Percentiles rank a stretch among this genome's conserved stretches.
phyloP scores from a whole-genome alignment of 2,888 invertebrate species.

The Caenorhabditis drosophilae region DNA sequence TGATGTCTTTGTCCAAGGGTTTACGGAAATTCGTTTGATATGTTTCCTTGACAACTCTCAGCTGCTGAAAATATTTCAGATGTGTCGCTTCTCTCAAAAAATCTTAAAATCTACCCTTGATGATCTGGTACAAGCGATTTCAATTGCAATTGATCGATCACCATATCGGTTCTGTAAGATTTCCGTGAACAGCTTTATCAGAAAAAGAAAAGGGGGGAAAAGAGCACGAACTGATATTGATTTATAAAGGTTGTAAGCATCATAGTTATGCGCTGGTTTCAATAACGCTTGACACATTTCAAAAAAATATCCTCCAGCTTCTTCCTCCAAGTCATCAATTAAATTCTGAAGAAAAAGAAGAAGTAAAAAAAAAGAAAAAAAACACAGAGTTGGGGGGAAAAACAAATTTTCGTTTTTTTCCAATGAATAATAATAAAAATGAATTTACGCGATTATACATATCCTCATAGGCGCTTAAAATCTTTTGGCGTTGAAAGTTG shows the following conservation, averaged over 20 bases:
- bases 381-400: too few species aligned
- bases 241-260: slow-evolving; percentile 69
- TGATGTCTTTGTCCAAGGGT: slow-evolving; percentile 62
- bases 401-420: too few species aligned
- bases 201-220: too few species aligned
- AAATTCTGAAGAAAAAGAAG: slow-evolving; percentile 65
- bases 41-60: slow-evolving; percentile 65
- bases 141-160: slow-evolving; percentile 66
- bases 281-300: slow-evolving; percentile 69
- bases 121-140: slow-evolving; percentile 67
- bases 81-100: not conserved
- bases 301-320: slow-evolving; percentile 71
- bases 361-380: too few species aligned
- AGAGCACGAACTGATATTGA: too few species aligned
- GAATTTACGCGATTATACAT: slow-evolving; percentile 63
- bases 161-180: slow-evolving; percentile 62
- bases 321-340: slow-evolving; percentile 70
- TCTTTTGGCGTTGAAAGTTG: slow-evolving; percentile 68
- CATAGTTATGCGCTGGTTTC: slow-evolving; percentile 69
- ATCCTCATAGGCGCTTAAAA: slow-evolving; percentile 63
- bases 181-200: too few species aligned
- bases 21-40: slow-evolving; percentile 62
- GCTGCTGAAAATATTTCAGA: slow-evolving; percentile 53
- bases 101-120: slow-evolving; percentile 54
- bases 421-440: too few species aligned